Conservation (phyloP, 2,797 vertebrate genomes). For the Tympanoctomys barrerae region DNA sequence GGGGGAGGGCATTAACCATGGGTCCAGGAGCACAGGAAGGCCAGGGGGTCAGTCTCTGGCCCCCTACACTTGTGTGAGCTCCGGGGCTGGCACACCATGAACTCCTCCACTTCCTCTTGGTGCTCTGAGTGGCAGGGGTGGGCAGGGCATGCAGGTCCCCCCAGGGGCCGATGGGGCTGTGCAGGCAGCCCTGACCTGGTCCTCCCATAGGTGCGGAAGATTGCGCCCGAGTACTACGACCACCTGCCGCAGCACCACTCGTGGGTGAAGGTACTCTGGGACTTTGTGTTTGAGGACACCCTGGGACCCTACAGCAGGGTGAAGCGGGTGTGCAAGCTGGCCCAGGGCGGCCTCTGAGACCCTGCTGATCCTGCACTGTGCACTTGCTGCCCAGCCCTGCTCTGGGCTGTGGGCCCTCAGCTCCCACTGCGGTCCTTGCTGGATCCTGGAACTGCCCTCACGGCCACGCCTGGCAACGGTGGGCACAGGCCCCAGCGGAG, state of each 20-base stretch:
- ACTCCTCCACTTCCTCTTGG: neutral
- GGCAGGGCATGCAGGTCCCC: neutral
- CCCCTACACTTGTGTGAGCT: neutral
- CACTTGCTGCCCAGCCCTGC: neutral
- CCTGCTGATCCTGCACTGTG: rapidly evolving
- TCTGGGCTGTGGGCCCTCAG: too few relatives aligned
- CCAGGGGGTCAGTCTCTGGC: neutral
- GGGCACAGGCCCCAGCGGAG: neutral
- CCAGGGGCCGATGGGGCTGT: neutral
- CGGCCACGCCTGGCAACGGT: rapidly evolving
- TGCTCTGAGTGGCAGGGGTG: neutral
- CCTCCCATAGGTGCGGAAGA: constrained; percentile 94
- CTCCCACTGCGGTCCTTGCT: neutral
- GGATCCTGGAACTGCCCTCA: neutral
- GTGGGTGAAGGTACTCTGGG: constrained; percentile 96
- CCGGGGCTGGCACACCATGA: neutral
- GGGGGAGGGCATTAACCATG: neutral
- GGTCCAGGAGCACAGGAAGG: neutral
- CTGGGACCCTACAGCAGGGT: constrained; percentile 96
- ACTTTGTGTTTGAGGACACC: constrained; percentile 96
- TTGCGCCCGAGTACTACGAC: constrained; percentile 97
- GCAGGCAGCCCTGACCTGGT: neutral
- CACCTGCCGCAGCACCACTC: constrained; percentile 96
- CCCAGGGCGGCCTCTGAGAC: constrained; percentile 81
- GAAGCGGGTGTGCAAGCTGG: constrained; percentile 94